These are phyloP conservation scores for Medauroidea extradentata DNA, from an alignment of 1,140 invertebrate genomes.

Conservation along the genomic window DNA sequence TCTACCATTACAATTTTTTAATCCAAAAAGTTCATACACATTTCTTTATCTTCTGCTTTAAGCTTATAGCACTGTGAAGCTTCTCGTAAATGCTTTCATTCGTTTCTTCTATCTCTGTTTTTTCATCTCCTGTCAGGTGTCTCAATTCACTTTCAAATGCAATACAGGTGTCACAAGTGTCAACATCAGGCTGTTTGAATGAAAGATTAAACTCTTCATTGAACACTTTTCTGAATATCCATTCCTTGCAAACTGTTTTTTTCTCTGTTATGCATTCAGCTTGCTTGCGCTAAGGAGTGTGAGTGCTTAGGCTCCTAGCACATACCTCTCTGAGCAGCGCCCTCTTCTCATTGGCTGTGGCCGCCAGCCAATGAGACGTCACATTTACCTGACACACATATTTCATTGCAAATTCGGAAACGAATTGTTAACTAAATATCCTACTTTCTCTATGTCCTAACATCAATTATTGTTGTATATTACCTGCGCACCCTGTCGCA, in stretches of 20 bases:
- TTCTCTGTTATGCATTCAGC: too few relatives aligned
- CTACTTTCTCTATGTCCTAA: too few relatives aligned
- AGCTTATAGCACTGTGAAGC: slow-evolving; percentile 10
- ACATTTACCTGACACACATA: too few relatives aligned
- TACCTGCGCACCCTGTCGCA: too few relatives aligned
- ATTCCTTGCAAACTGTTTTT: slow-evolving; percentile 2
- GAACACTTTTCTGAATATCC: slow-evolving; percentile 5
- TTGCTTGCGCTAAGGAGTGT: too few relatives aligned
- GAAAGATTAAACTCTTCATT: slow-evolving; percentile 11
- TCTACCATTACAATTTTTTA: slow-evolving; percentile 9
- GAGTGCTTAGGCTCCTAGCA: too few relatives aligned
- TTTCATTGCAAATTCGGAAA: too few relatives aligned
- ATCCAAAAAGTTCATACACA: background rate
- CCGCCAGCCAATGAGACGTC: too few relatives aligned
- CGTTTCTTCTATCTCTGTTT: slow-evolving; percentile 2
- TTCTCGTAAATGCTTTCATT: slow-evolving; percentile 5
- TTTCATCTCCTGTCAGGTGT: background rate
- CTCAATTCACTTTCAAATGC: slow-evolving; percentile 1
- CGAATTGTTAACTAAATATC: too few relatives aligned
- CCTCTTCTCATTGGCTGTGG: too few relatives aligned
- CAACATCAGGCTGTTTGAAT: background rate
- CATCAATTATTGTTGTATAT: too few relatives aligned
- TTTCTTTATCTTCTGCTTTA: slow-evolving; percentile 12
- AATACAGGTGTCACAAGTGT: slow-evolving; percentile 14
- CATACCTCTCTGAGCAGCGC: too few relatives aligned